Conservation (phyloP, 2,113 vertebrate genomes). For the Sylvilagus bachmani region DNA sequence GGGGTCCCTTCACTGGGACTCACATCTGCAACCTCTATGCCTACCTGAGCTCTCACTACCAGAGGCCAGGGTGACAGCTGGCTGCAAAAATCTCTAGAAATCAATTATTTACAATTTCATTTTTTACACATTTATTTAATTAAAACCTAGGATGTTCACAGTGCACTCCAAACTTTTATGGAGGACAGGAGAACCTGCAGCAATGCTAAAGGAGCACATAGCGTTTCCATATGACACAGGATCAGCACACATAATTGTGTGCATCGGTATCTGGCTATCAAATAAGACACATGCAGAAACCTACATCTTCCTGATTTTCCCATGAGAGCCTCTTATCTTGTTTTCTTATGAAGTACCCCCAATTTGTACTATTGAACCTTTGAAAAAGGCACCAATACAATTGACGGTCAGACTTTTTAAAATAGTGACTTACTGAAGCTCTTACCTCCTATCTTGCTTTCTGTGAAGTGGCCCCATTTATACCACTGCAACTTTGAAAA, state of each 20-base stretch:
- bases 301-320: neutral
- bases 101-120: neutral
- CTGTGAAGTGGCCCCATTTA: no score
- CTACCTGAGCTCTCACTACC: constrained; percentile 72
- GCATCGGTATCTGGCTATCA: no score
- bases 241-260: no score
- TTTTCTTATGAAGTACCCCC: no score
- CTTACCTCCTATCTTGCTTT: neutral
- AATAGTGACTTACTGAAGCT: no score
- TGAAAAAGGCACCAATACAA: no score
- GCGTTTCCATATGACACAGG: no score
- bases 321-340: neutral
- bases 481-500: neutral
- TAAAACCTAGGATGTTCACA: neutral
- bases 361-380: no score
- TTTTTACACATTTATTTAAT: neutral
- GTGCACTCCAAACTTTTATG: no score
- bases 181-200: no score
- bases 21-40: neutral
- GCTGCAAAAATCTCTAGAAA: neutral
- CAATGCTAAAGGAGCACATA: no score
- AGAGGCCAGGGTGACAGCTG: neutral
- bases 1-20: neutral
- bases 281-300: neutral
- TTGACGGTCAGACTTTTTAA: no score